A percentile compares a stretch with the other conserved stretches of the same genome.
Conservation (phyloP, 2,888 invertebrate species). For the Hoplodrina blanda region DNA sequence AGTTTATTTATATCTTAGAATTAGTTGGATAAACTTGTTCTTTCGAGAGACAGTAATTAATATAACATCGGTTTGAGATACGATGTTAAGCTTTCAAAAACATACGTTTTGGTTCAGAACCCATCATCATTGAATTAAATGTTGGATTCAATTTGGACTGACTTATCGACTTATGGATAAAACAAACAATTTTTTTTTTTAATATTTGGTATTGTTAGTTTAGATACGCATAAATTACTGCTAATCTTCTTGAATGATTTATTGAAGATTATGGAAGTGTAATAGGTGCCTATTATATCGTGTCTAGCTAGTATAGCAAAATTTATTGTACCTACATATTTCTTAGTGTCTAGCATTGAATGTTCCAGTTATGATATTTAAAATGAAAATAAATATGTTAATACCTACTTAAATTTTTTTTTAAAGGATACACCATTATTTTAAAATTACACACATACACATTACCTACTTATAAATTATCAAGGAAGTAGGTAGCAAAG, state of each 20-base stretch:
- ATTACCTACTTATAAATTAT: too few species aligned
- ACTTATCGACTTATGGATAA: constrained; percentile 43
- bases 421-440: too few species aligned
- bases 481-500: too few species aligned
- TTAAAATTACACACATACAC: too few species aligned
- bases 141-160: constrained; percentile 37
- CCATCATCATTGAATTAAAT: constrained; percentile 50
- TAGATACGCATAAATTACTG: background rate
- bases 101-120: constrained; percentile 34
- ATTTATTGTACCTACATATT: too few species aligned
- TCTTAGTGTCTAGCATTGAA: too few species aligned
- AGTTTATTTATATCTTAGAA: constrained; percentile 51
- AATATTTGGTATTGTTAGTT: constrained; percentile 28
- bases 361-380: too few species aligned
- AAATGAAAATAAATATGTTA: too few species aligned
- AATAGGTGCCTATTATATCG: too few species aligned
- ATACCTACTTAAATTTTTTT: too few species aligned
- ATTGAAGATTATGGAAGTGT: constrained; percentile 9
- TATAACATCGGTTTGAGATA: constrained; percentile 50
- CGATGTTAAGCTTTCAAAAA: constrained; percentile 39
- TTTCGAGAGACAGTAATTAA: constrained; percentile 50
- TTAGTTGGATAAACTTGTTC: constrained; percentile 59
- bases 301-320: too few species aligned
- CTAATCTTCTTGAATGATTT: constrained; percentile 27
- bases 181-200: constrained; percentile 16